These are phyloP conservation scores for Oreohelix idahoensis DNA, from an alignment of 1,140 invertebrate genomes.

Conservation along the genomic window DNA sequence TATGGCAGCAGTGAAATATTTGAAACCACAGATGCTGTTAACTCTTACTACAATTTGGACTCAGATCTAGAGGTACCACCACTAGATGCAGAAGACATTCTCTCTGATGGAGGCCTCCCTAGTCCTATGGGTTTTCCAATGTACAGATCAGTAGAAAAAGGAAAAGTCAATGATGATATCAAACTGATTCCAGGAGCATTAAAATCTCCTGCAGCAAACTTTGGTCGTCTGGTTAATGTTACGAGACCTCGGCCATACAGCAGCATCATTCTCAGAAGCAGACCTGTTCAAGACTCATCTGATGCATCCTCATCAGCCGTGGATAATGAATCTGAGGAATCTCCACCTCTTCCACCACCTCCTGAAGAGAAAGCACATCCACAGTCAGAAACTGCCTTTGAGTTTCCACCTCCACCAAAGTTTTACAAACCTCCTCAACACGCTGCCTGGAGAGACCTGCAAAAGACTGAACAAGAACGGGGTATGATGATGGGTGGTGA, in stretches of 20 bases:
- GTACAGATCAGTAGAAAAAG: neutral
- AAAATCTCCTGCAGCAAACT: constrained; percentile 20
- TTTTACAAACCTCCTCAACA: constrained; percentile 23
- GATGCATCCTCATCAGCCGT: constrained; percentile 22
- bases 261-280: constrained; percentile 37
- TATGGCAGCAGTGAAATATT: constrained; percentile 60
- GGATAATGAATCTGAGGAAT: constrained; percentile 31
- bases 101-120: constrained; percentile 57
- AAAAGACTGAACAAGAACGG: neutral
- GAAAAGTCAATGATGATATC: constrained; percentile 37
- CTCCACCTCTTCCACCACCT: constrained; percentile 45
- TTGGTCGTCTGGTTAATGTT: neutral
- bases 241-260: constrained; percentile 42
- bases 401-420: constrained; percentile 50
- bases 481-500: neutral
- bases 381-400: constrained; percentile 35
- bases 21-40: constrained; percentile 36
- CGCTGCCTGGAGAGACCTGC: neutral
- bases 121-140: constrained; percentile 45
- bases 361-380: constrained; percentile 30
- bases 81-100: constrained; percentile 50
- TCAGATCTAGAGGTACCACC: constrained; percentile 60
- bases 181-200: constrained; percentile 38
- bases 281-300: constrained; percentile 2
- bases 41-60: constrained; percentile 50